phyloP scores from a whole-genome alignment of 2,888 invertebrate species.

The Agrochola litura region DNA sequence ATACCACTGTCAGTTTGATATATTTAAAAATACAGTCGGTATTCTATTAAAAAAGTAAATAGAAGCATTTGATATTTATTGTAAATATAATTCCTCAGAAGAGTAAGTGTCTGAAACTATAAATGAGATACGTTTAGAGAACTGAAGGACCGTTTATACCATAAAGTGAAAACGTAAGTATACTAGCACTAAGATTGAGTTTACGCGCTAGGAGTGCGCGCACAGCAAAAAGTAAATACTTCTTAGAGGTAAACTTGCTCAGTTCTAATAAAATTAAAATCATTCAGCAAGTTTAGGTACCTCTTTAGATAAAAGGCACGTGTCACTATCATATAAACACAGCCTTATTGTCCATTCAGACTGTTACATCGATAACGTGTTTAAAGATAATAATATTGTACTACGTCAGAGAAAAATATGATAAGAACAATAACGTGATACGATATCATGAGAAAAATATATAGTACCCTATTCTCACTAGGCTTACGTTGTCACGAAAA shows the following conservation, averaged over 20 bases:
- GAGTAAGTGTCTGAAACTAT: not conserved
- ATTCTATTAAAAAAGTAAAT: not conserved
- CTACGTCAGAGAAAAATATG: not conserved
- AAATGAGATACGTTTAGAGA: not conserved
- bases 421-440: not conserved
- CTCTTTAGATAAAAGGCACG: not conserved
- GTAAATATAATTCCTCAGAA: not conserved
- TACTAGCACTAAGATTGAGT: not conserved
- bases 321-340: not conserved
- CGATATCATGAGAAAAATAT: not conserved
- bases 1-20: not conserved
- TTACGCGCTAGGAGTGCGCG: not conserved
- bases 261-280: not conserved
- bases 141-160: not conserved
- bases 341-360: not conserved
- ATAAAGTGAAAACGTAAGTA: conserved; percentile 24
- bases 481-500: conserved; percentile 25
- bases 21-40: not conserved
- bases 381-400: not conserved
- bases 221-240: not conserved
- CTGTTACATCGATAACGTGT: not conserved
- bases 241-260: not conserved
- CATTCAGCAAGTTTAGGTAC: not conserved
- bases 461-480: not conserved
- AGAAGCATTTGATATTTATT: not conserved